phyloP scores from a whole-genome alignment of 1,140 invertebrate genomes.

The Scaptodrosophila lebanonensis region DNA sequence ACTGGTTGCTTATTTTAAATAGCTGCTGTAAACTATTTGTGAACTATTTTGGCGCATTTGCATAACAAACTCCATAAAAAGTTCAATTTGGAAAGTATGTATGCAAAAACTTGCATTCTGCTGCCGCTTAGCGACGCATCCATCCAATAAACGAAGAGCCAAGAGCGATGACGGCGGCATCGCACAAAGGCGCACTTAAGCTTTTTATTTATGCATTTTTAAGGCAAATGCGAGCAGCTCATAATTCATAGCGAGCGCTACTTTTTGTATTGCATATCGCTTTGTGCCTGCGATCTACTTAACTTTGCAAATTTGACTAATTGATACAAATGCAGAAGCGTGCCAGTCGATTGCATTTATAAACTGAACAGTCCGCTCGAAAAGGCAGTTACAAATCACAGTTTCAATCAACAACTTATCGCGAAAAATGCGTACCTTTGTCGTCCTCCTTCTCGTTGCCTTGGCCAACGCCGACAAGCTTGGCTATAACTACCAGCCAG shows the following conservation, averaged over 20 bases:
- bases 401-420: slow-evolving; percentile 25
- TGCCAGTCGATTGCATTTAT: slow-evolving; percentile 59
- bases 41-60: no score
- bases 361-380: slow-evolving; percentile 20
- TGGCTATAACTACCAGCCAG: slow-evolving; percentile 34
- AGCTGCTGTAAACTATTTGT: background rate
- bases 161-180: slow-evolving; percentile 17
- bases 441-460: slow-evolving; percentile 45
- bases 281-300: slow-evolving; percentile 3
- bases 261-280: slow-evolving; percentile 18
- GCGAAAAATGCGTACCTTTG: slow-evolving; percentile 46
- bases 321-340: no score
- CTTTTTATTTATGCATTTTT: slow-evolving; percentile 56
- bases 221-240: slow-evolving; percentile 33
- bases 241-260: slow-evolving; percentile 17
- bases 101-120: no score
- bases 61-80: no score
- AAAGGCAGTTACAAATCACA: slow-evolving; percentile 45
- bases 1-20: background rate
- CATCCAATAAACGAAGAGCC: slow-evolving; percentile 38
- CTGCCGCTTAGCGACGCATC: no score
- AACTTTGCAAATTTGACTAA: slow-evolving; percentile 16
- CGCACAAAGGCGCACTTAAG: slow-evolving; percentile 45
- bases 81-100: no score
- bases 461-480: slow-evolving; percentile 27